Percentiles rank a stretch among this genome's conserved stretches.
phyloP scores from a whole-genome alignment of 2,888 invertebrate genomes.

The Icerya purchasi region DNA sequence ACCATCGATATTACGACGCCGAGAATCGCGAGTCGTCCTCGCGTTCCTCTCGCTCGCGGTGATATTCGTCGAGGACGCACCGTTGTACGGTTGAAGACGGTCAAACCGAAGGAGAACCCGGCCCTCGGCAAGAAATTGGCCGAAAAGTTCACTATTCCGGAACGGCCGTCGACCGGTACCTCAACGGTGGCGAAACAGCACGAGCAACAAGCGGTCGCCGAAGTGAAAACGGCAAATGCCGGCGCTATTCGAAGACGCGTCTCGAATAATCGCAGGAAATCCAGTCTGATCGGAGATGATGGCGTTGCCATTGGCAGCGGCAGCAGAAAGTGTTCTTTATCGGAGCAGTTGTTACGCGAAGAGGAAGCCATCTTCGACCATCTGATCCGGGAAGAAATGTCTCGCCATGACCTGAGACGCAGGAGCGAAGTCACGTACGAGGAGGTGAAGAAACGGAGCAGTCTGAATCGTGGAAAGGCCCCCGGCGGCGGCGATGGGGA shows the following conservation, averaged over 20 bases:
- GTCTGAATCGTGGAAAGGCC: background rate
- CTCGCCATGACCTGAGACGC: background rate
- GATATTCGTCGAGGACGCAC: constrained; percentile 45
- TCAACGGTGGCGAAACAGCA: background rate
- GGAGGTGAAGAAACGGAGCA: constrained; percentile 5
- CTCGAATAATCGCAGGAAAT: constrained; percentile 16
- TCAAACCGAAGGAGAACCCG: constrained; percentile 26
- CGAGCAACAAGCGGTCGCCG: constrained; percentile 19
- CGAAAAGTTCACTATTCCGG: constrained; percentile 49
- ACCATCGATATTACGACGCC: constrained; percentile 47
- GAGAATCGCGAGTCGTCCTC: constrained; percentile 16
- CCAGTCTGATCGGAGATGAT: constrained; percentile 10
- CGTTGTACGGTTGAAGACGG: constrained; percentile 49
- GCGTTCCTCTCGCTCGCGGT: constrained; percentile 3
- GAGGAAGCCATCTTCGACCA: constrained; percentile 18
- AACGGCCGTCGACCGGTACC: constrained; percentile 26
- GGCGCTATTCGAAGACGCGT: constrained; percentile 18
- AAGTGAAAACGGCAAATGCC: constrained; percentile 18
- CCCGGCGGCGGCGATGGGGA: background rate
- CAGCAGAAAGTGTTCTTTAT: constrained; percentile 18
- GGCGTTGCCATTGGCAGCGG: constrained; percentile 17
- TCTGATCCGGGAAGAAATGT: constrained; percentile 20
- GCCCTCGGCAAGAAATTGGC: constrained; percentile 42
- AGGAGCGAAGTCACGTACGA: constrained; percentile 2
- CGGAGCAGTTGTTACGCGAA: constrained; percentile 22